Base-by-base conservation (phyloP, 1,140 invertebrate genomes). In the Archegozetes longisetosus region DNA sequence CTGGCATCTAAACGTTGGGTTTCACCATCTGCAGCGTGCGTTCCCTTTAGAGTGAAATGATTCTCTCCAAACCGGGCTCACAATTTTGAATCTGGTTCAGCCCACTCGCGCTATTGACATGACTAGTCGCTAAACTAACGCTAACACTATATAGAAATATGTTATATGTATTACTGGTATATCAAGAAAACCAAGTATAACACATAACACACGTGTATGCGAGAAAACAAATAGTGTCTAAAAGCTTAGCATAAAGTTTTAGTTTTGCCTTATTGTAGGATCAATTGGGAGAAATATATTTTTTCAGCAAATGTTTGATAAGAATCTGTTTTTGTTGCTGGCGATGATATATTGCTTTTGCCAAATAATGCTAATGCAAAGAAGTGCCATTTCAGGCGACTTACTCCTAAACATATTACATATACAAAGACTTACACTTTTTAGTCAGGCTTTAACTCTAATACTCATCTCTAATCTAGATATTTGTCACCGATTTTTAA, bases 311-410 rank as follows among this genome's bases (percentile, higher is more conserved):
- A 40, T 17, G 17, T 40, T 40, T 40, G 32, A 40, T 40, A 40
- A 40, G 6, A 40, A 40, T 40, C 32, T 40, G 6, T 40, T 6
- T 50, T 51, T 58, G 53, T 54, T 32, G 47, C 29, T 24, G 46
- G 53, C 56, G 23, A 20, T 23, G 54, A n/a, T 2, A 62, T 60
- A 50, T 29, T 64, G 48, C 69, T 40, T 71, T 76, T 75, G 51
- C 73, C 84, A 78, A 88, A 86, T 76, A 83, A 85, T 60, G n/a
- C n/a, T n/a, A 85, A 85, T 68, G 85, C 86, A 66, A 85, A 57
- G 28, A 48, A 40, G 32, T 40, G 32, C 6, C 32, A 40, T 40
- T 40, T 40, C 32, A 40, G 32, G 32, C 32, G 32, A 40, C 17
- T 9, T 40, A 6, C 6, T 40, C n/a, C n/a, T n/a, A n/a, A n/a